These are phyloP conservation scores for Tadarida brasiliensis DNA, from an alignment of 2,797 vertebrate species.

Conservation along the genomic window DNA sequence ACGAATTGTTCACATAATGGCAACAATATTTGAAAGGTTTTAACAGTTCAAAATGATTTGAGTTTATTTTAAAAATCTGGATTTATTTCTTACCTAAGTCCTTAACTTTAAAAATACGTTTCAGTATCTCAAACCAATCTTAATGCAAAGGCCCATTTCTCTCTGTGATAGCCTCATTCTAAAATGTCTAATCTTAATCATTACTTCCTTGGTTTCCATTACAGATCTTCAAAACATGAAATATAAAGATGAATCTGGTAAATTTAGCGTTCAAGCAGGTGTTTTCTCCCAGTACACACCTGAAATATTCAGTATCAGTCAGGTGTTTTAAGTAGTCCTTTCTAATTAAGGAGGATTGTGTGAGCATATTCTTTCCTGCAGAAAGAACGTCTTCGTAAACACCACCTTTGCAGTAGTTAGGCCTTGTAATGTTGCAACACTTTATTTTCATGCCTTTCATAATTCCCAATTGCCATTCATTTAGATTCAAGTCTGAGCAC, in stretches of 20 bases:
- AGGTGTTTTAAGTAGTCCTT: conserved; percentile 74
- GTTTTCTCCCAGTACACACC: conserved; percentile 64
- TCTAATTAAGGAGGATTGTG: conserved; percentile 78
- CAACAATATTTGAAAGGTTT: background rate
- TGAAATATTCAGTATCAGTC: conserved; percentile 71
- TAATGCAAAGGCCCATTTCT: background rate
- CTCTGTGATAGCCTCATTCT: background rate
- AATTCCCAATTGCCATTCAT: conserved; percentile 56
- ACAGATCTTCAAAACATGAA: conserved; percentile 9
- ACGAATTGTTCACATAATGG: conserved; percentile 1
- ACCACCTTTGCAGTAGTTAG: conserved; percentile 56
- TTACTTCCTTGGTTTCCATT: conserved; percentile 55
- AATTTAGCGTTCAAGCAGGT: conserved; percentile 72
- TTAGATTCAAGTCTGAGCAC: conserved; percentile 62
- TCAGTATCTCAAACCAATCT: background rate
- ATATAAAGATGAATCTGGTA: conserved; percentile 54
- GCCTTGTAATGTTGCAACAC: conserved; percentile 45
- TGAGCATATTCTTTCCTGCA: conserved; percentile 59
- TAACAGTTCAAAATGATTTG: background rate
- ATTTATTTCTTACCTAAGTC: background rate
- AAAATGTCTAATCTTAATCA: conserved; percentile 52
- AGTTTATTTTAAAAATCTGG: conserved; percentile 27
- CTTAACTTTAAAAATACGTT: background rate
- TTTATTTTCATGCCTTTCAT: conserved; percentile 68
- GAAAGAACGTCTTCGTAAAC: conserved; percentile 67